Evolutionary conservation across 2,888 invertebrate species (phyloP), one percentile per base, ranked within the genome.

Genomic region (Rhaphigaster nebulosa): DNA sequence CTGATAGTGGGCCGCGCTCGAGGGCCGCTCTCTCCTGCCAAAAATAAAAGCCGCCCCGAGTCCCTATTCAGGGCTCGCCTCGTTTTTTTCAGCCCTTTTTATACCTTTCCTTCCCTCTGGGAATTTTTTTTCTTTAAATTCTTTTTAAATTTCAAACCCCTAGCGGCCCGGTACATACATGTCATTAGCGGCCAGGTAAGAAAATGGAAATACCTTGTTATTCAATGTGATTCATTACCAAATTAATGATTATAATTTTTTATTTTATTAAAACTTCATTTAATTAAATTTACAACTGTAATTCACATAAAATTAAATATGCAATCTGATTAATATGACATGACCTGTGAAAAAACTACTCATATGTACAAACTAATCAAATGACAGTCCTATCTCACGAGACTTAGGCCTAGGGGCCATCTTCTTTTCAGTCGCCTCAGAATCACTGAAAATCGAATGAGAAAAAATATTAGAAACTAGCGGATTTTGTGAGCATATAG

Each of bases 31-130:
- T 23, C 41, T n/a, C 45, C n/a, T 23, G 4, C 84, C 41, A 84
- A 84, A 84, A 84, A 84, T 84, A 84, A 84, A 84, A 84, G 84
- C 38, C 12, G 45, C 26, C 41, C 80, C 45, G 45, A 18, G n/a
- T 84, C 45, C 45, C 84, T 84, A 84, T 84, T 84, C 84, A 84
- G n/a, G 26, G 45, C 15, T 20, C 45, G 13, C 26, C 45, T 4
- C n/a, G 26, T 13, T 84, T 84, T 80, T 84, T 84, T 84, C 84
- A 45, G 41, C 84, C 45, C 41, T 84, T 84, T 84, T 84, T 84
- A 84, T 84, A 50, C 84, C 84, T n/a, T 84, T 84, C 84, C 84
- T 84, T 84, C 84, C 26, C 84, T 84, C 84, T 10, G 65, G 70
- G 20, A 38, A 12, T 80, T 41, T 84, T 80, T 80, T 84, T 84